Conservation (phyloP, 2,797 vertebrate species). For the Okamejei kenojei region DNA sequence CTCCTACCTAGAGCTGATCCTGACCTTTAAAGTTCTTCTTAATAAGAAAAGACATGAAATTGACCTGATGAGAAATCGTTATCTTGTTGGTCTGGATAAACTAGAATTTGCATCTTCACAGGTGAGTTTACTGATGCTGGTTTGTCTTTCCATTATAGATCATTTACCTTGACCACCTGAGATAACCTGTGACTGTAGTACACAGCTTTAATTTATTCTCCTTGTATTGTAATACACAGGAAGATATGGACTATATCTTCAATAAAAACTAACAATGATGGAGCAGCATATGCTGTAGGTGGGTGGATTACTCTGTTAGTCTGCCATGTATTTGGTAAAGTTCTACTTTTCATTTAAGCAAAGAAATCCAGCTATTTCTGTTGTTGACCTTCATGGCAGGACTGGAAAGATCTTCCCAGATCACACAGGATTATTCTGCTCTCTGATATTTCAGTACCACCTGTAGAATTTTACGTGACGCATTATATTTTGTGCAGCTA, state of each 20-base stretch:
- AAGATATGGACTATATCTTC: too few species aligned
- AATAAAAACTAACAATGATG: not conserved
- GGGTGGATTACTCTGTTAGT: not conserved
- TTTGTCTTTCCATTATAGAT: not conserved
- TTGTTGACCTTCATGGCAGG: not conserved
- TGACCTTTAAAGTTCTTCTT: slow-evolving; percentile 81
- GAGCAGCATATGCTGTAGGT: not conserved
- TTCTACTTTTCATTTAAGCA: not conserved
- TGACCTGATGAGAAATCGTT: slow-evolving; percentile 69
- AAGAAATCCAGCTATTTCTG: not conserved
- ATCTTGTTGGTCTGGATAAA: slow-evolving; percentile 77
- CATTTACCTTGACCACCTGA: not conserved
- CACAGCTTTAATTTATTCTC: not conserved
- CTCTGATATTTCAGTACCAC: not conserved
- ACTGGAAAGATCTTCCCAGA: not conserved
- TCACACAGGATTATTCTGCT: not conserved
- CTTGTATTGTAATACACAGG: too few species aligned
- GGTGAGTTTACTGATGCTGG: slow-evolving; percentile 53
- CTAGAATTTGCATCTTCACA: slow-evolving; percentile 84
- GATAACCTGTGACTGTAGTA: not conserved
- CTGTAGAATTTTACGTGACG: not conserved
- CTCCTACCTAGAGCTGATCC: slow-evolving; percentile 85
- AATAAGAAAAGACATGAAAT: slow-evolving; percentile 74
- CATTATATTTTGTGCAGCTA: not conserved
- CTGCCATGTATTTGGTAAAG: not conserved